Base-by-base conservation (phyloP, 2,888 invertebrate species). In the Lingula anatina region DNA sequence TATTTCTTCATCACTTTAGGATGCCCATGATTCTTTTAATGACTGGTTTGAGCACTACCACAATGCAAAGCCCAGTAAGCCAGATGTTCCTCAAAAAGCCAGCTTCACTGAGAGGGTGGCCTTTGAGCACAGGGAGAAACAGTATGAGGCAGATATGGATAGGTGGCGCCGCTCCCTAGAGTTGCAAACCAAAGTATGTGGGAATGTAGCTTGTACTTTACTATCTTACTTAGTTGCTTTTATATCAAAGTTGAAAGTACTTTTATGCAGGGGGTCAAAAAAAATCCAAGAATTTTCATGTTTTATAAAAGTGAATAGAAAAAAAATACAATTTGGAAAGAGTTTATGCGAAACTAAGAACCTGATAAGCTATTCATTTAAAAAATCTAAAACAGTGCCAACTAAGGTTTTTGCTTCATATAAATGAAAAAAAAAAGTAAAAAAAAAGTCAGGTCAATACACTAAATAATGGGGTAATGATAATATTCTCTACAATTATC, bases 1-100 rank as follows among this genome's bases (percentile, higher is more conserved):
- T 24, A 23, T 21, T 41, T 42, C 25, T 31, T 45, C 49, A 46
- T 55, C 37, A 21, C 61, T 60, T n/a, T 61, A 81, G 81, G 86
- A 89, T 66, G 91, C 90, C 3, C 82, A 90, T 53, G 90, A 93
- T 75, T 85, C 87, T 5, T 94, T 92, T 77, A 86, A 86, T 56
- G 88, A 89, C 63, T 95, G 94, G 94, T 89, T 89, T 61, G 84
- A 87, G 57, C 85, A 89, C 66, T 89, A 83, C 60, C 85, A 90
- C 68, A 86, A 88, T 67, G 86, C 84, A 1, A 86, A 86, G 73
- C 95, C 94, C 0, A 52, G 59, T 15, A 61, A 65, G 50, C 79
- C 79, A 2, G 58, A 57, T 3, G 49, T 62, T 23, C 58, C 53
- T 23, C 56, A 55, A 20, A 65, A 64, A 5, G 84, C 86, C 43